phyloP scores from a whole-genome alignment of 2,888 invertebrate species.

The Linnaemya vulpina region DNA sequence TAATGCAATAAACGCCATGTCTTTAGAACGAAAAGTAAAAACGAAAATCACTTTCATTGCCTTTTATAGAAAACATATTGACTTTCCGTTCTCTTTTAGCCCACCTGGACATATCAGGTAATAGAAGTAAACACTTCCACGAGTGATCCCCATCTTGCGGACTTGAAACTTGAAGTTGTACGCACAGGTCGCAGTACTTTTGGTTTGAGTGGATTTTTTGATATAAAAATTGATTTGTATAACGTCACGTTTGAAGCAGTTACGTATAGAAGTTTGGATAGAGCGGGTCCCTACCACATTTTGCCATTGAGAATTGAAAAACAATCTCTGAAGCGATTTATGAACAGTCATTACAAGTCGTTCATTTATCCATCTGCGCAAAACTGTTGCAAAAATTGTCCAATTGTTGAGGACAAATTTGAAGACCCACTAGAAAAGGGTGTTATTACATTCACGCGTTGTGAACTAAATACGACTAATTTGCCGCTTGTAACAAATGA shows the following conservation, averaged over 20 bases:
- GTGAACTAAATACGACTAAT: no score
- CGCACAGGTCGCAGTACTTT: not conserved
- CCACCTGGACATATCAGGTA: not conserved
- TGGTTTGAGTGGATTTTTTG: not conserved
- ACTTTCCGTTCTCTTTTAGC: not conserved
- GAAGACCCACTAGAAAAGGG: no score
- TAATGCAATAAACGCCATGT: not conserved
- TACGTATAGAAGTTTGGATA: not conserved
- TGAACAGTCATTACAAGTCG: not conserved
- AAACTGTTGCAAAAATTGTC: not conserved
- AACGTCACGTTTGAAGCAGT: not conserved
- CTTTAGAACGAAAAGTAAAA: not conserved
- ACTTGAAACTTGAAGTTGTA: not conserved
- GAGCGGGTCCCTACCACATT: not conserved
- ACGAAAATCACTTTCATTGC: not conserved
- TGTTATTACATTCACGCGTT: no score
- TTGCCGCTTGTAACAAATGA: no score
- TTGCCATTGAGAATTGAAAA: not conserved
- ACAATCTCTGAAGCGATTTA: not conserved
- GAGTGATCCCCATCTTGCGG: not conserved
- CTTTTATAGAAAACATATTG: not conserved
- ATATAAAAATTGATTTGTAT: not conserved
- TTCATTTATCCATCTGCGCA: not conserved
- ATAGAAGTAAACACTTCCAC: not conserved
- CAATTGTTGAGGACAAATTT: no score